Conservation (phyloP, 2,888 invertebrate genomes). For the Chydorus sphaericus region DNA sequence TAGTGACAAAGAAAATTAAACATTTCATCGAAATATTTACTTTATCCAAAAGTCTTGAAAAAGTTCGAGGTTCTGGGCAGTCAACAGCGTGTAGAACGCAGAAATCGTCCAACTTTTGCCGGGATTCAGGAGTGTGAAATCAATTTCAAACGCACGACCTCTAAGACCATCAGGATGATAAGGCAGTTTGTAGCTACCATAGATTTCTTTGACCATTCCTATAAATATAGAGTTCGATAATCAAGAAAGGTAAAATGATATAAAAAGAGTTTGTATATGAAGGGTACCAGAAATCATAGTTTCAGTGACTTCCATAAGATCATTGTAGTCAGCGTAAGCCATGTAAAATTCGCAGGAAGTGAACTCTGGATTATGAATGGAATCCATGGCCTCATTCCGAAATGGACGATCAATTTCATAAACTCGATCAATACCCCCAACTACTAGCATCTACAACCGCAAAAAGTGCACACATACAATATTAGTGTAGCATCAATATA, state of each 20-base stretch:
- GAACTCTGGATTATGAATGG: slow-evolving; percentile 98
- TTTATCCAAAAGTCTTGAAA: slow-evolving; percentile 88
- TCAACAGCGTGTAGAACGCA: slow-evolving; percentile 77
- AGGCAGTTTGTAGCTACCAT: slow-evolving; percentile 74
- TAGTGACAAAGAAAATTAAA: not conserved
- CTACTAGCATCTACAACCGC: slow-evolving; percentile 70
- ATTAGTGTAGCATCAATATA: not conserved
- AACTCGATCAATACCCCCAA: slow-evolving; percentile 89
- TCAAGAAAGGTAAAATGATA: slow-evolving; percentile 14
- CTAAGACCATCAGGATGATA: slow-evolving; percentile 88
- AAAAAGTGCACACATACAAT: slow-evolving; percentile 13
- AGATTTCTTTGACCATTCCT: slow-evolving; percentile 84
- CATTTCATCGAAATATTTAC: slow-evolving; percentile 24
- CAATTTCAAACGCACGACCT: slow-evolving; percentile 66
- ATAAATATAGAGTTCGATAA: too few species aligned
- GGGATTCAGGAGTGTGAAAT: slow-evolving; percentile 72
- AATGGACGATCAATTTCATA: slow-evolving; percentile 89
- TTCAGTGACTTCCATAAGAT: slow-evolving; percentile 86
- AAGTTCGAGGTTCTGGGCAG: slow-evolving; percentile 82
- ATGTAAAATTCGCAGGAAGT: slow-evolving; percentile 99
- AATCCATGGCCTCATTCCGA: slow-evolving; percentile 95
- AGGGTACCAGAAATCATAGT: slow-evolving; percentile 61
- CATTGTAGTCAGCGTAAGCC: slow-evolving; percentile 99
- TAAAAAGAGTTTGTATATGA: slow-evolving; percentile 3
- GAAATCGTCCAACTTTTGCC: slow-evolving; percentile 59